Evolutionary conservation across 2,888 invertebrate species (phyloP).

Genomic region (Melolontha melolontha): DNA sequence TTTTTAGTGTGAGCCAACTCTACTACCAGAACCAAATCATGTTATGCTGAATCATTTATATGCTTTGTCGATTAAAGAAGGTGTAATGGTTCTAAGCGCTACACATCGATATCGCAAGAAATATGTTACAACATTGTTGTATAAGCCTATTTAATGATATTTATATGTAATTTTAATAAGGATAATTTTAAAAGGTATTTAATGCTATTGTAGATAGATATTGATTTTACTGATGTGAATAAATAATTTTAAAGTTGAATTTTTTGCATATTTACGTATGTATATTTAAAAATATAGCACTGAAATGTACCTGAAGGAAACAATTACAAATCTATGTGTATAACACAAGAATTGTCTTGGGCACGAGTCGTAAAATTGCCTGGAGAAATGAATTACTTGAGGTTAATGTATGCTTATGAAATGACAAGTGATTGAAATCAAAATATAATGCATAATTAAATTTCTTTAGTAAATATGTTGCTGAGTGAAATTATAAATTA

Average conservation of each 20-base stretch:
- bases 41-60: conserved; percentile 99
- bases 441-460: too few species aligned
- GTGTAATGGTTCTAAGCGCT: conserved; percentile 99
- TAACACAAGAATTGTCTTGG: too few species aligned
- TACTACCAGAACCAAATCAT: conserved; percentile 99
- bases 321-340: too few species aligned
- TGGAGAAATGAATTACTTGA: too few species aligned
- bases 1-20: conserved; percentile 95
- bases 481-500: too few species aligned
- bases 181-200: conserved; percentile 2
- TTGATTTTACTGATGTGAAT: background rate
- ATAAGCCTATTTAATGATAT: conserved; percentile 89
- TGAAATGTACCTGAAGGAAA: background rate
- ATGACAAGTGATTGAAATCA: too few species aligned
- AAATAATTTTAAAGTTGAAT: background rate
- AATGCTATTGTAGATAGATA: too few species aligned
- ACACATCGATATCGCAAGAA: conserved; percentile 99
- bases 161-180: conserved; percentile 10
- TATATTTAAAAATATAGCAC: background rate
- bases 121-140: conserved; percentile 98
- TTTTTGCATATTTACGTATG: too few species aligned
- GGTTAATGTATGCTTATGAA: too few species aligned
- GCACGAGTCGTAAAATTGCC: too few species aligned
- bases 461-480: too few species aligned
- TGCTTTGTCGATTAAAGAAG: conserved; percentile 99